Evolutionary conservation across 2,888 invertebrate genomes (phyloP).

Genomic region (Tryphoninae sp.): DNA sequence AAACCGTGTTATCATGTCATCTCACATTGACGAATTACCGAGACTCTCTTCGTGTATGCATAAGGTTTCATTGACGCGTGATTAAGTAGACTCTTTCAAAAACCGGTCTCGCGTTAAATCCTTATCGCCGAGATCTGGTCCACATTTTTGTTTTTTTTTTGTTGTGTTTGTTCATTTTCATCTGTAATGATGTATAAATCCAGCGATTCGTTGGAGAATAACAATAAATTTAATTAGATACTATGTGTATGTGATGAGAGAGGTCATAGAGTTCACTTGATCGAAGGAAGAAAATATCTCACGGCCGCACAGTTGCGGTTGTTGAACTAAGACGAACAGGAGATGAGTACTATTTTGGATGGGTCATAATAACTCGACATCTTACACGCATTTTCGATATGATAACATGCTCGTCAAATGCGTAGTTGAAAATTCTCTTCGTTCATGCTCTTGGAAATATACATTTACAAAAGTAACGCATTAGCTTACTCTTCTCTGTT

Average conservation of each 20-base stretch:
- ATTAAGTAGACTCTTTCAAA: slow-evolving; percentile 45
- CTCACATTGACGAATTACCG: not conserved
- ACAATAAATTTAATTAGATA: slow-evolving; percentile 37
- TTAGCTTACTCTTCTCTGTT: slow-evolving; percentile 53
- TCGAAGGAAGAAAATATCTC: not conserved
- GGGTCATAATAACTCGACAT: slow-evolving; percentile 24
- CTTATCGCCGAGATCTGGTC: slow-evolving; percentile 54
- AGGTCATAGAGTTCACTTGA: slow-evolving; percentile 16
- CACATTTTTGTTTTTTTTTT: slow-evolving; percentile 43
- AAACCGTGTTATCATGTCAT: slow-evolving; percentile 17
- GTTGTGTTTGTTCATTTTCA: not conserved
- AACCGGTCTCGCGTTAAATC: slow-evolving; percentile 36
- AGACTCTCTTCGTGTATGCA: slow-evolving; percentile 4
- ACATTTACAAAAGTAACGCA: slow-evolving; percentile 70
- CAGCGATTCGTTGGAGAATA: slow-evolving; percentile 25
- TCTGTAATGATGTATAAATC: slow-evolving; percentile 4
- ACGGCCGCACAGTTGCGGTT: not conserved
- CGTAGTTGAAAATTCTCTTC: slow-evolving; percentile 38
- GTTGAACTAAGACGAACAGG: not conserved
- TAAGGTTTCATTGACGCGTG: slow-evolving; percentile 32
- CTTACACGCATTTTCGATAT: not conserved
- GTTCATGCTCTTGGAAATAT: slow-evolving; percentile 57
- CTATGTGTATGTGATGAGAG: slow-evolving; percentile 34
- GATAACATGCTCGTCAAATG: slow-evolving; percentile 31
- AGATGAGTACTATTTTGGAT: slow-evolving; percentile 1